Evolutionary conservation across 2,797 vertebrate species (phyloP).

Genomic region (Synaphobranchus kaupii): DNA sequence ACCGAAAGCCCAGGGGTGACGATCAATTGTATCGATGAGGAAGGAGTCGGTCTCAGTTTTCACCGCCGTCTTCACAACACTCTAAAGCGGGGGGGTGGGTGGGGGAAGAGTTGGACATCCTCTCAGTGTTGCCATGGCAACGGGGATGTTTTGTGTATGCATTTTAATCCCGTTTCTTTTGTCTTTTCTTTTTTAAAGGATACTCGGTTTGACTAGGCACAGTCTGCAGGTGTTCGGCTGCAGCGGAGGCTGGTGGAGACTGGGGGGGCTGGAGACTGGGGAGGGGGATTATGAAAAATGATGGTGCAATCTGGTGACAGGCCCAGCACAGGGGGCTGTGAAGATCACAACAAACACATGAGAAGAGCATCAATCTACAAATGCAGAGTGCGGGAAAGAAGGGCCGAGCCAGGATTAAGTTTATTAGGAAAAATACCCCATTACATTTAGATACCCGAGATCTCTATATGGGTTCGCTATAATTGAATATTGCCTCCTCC

Average conservation of each 20-base stretch:
- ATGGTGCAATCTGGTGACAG: constrained; percentile 17
- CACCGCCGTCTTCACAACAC: background rate
- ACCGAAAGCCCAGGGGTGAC: background rate
- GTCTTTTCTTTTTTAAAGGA: background rate
- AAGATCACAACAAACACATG: constrained; percentile 7
- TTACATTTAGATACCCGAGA: background rate
- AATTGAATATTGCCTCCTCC: constrained; percentile 5
- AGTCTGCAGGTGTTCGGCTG: constrained; percentile 6
- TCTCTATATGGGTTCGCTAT: background rate
- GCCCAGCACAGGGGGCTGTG: constrained; percentile 8
- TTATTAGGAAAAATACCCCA: background rate
- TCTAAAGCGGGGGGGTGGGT: background rate
- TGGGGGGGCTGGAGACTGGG: background rate
- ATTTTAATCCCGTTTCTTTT: constrained; percentile 23
- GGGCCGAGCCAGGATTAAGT: background rate
- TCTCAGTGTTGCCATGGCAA: constrained; percentile 44
- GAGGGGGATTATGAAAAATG: constrained; percentile 10
- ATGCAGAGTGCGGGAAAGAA: background rate
- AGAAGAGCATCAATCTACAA: constrained; percentile 10
- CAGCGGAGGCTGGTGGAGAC: background rate
- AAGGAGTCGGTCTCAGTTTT: constrained; percentile 15
- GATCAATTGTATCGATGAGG: constrained; percentile 19
- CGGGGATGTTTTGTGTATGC: constrained; percentile 21
- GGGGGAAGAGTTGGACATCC: constrained; percentile 31
- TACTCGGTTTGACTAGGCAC: background rate